These are phyloP conservation scores for Ypsolopha sequella DNA, from an alignment of 2,888 invertebrate species.

Conservation along the genomic window DNA sequence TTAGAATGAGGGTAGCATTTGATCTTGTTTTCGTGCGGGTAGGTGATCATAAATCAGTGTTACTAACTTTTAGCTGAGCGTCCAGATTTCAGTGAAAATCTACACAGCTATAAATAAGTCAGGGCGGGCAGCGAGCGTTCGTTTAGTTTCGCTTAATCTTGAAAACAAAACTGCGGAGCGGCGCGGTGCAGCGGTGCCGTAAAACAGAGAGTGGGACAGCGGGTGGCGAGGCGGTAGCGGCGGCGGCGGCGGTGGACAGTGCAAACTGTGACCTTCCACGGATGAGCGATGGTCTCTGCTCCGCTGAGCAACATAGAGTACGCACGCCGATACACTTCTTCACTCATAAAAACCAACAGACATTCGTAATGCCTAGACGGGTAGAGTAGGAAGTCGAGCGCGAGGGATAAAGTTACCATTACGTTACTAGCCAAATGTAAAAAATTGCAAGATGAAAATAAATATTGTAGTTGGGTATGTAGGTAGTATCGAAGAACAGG, in stretches of 20 bases:
- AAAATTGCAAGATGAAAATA: too few species aligned
- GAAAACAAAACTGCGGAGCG: slow-evolving; percentile 45
- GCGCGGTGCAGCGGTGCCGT: slow-evolving; percentile 31
- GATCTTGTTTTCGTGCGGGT: neutral
- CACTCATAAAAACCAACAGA: too few species aligned
- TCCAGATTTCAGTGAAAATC: slow-evolving; percentile 4
- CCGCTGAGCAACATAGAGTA: slow-evolving; percentile 26
- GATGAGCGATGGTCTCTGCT: slow-evolving; percentile 40
- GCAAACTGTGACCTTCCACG: slow-evolving; percentile 50
- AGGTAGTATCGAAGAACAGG: too few species aligned
- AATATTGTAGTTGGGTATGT: too few species aligned
- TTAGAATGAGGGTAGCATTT: neutral
- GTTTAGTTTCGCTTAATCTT: slow-evolving; percentile 61
- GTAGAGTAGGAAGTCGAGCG: too few species aligned
- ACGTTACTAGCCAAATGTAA: too few species aligned
- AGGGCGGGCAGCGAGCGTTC: slow-evolving; percentile 4
- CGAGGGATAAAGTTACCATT: too few species aligned
- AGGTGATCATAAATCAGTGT: neutral
- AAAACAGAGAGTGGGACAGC: slow-evolving; percentile 37
- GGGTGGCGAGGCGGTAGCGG: slow-evolving; percentile 13
- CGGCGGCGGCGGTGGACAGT: slow-evolving; percentile 27
- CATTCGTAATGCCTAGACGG: too few species aligned
- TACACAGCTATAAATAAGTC: slow-evolving; percentile 6
- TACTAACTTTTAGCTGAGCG: neutral
- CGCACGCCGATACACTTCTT: slow-evolving; percentile 1